Evolutionary conservation across 2,113 vertebrate genomes (phyloP).

Genomic region (Dendropsophus ebraccatus): DNA sequence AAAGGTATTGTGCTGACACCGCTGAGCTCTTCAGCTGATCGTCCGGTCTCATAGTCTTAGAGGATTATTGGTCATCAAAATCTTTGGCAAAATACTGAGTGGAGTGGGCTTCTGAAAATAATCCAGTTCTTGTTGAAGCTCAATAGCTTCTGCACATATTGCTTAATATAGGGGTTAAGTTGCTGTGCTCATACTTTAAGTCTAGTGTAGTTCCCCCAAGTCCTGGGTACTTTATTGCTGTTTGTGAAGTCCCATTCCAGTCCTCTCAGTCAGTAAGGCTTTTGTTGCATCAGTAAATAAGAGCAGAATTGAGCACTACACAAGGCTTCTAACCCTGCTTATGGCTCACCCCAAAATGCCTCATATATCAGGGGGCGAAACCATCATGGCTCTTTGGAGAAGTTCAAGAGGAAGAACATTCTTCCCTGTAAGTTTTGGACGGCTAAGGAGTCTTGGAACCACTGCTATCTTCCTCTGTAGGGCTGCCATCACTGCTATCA

Average conservation of each 20-base stretch:
- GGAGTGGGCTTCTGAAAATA: conserved; percentile 20
- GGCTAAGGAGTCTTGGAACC: conserved; percentile 59
- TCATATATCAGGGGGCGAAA: conserved; percentile 43
- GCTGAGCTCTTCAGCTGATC: conserved; percentile 6
- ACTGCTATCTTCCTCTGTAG: conserved; percentile 55
- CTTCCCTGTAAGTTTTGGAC: conserved; percentile 24
- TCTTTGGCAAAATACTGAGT: conserved; percentile 60
- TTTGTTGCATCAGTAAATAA: conserved; percentile 57
- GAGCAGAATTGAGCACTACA: conserved; percentile 50
- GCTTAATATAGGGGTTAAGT: not conserved
- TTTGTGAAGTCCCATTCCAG: conserved; percentile 24
- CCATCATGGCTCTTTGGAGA: conserved; percentile 32
- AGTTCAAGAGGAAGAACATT: conserved; percentile 33
- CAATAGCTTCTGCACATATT: conserved; percentile 24
- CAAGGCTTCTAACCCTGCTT: conserved; percentile 25
- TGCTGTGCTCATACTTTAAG: conserved; percentile 28
- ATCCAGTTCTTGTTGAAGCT: conserved; percentile 29
- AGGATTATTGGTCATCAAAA: conserved; percentile 32
- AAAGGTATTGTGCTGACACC: conserved; percentile 29
- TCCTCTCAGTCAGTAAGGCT: conserved; percentile 50
- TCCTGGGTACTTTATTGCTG: conserved; percentile 20
- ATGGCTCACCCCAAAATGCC: conserved; percentile 46
- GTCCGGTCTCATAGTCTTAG: conserved; percentile 2
- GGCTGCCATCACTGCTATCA: conserved; percentile 65
- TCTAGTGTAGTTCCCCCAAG: conserved; percentile 18